Evolutionary conservation across 1,140 invertebrate species (phyloP), one percentile per base, ranked within the genome.

Genomic region (Cotesia typhae): DNA sequence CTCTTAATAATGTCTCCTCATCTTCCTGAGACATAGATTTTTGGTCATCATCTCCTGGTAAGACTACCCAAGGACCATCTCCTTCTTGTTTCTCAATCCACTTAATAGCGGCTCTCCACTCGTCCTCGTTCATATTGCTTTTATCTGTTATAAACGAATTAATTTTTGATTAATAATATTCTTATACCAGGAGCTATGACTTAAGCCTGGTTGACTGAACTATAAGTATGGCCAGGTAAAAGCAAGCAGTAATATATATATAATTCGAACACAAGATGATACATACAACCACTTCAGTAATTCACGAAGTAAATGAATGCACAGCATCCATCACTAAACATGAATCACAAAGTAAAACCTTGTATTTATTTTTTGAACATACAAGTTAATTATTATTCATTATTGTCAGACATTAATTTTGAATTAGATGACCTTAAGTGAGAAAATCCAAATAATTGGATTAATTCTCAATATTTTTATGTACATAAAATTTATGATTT

Each of bases 181-280:
- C 35, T 35, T 68, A 55, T 55, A 68, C 52, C 66, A 53, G 66
- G 47, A 68, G 66, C 51, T 68, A 53, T 53, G 17, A 20, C 53
- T 35, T 53, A 14, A 35, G 52, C 35, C 52, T 57, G 47, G 17
- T 68, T 68, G 66, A 55, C 66, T 28, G 51, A 68, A 68, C 66
- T 6, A 68, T 28, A 68, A 68, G 66, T 68, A 66, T 57, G 28
- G 52, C 52, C 66, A 68, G 52, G 53, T 52, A 37, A 53, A 68
- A 68, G 35, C 66, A 28, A 57, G 66, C 35, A 52, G 35, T 20
- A 52, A 53, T 14, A 66, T 68, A 55, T 14, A 14, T 55, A 52
- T 35, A 14, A 53, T 55, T 52, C 51, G 47, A 68, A 68, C 66
- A 68, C 66, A 68, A 68, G 51, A 68, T 53, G 36, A 68, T 51